These are phyloP conservation scores for Microplitis manilae DNA, from an alignment of 2,888 invertebrate species.

Conservation along the genomic window DNA sequence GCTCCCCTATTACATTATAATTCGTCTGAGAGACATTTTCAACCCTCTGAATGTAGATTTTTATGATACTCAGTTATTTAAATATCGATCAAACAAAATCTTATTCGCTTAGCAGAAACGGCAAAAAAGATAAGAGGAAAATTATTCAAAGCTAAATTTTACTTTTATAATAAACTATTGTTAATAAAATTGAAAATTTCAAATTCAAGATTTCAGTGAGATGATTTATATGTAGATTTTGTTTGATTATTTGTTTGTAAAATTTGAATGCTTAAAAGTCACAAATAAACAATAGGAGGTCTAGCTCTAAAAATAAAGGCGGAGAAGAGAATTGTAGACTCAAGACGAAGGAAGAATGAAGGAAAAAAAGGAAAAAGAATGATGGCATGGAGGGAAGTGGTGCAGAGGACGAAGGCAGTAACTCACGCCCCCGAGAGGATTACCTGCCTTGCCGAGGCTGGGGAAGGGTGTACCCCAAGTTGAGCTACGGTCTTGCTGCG, in stretches of 20 bases:
- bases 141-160: neutral
- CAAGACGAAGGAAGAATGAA: constrained; percentile 28
- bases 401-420: constrained; percentile 57
- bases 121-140: neutral
- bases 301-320: constrained; percentile 26
- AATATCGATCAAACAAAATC: constrained; percentile 51
- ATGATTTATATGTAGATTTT: neutral
- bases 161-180: neutral
- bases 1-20: constrained; percentile 24
- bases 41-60: constrained; percentile 22
- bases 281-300: constrained; percentile 4
- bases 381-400: constrained; percentile 49
- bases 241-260: neutral
- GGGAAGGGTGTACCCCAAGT: constrained; percentile 59
- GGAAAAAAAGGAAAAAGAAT: constrained; percentile 43
- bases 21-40: neutral
- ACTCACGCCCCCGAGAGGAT: constrained; percentile 73
- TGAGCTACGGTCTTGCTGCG: constrained; percentile 72
- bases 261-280: neutral
- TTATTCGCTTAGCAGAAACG: neutral
- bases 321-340: constrained; percentile 21
- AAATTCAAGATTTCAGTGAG: neutral
- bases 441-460: constrained; percentile 69
- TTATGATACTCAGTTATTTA: constrained; percentile 45
- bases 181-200: neutral